A percentile compares a stretch with the other conserved stretches of the same genome.
Evolutionary conservation across 2,888 invertebrate species (phyloP).

Genomic region (Bursaphelenchus okinawaensis): DNA sequence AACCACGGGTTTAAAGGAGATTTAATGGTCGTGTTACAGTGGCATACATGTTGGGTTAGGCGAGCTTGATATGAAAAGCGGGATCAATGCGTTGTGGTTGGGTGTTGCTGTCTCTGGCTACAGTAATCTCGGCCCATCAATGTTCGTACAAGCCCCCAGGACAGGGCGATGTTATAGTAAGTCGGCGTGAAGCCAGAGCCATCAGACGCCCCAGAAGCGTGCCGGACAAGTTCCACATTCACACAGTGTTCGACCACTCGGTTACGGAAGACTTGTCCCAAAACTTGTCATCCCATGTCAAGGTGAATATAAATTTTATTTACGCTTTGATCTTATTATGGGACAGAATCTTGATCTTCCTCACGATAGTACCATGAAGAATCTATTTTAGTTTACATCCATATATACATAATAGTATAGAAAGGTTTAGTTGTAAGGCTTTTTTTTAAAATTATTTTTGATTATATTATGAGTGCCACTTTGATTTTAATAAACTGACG

Average conservation of each 20-base stretch:
- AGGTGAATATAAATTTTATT: too few species aligned
- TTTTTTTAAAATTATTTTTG: too few species aligned
- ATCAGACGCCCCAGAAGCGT: neutral
- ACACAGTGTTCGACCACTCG: neutral
- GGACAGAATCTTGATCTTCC: too few species aligned
- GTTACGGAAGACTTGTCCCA: neutral
- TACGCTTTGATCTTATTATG: too few species aligned
- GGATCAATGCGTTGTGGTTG: neutral
- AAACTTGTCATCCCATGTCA: neutral
- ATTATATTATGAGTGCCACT: too few species aligned
- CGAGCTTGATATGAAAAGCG: neutral
- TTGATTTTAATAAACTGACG: neutral
- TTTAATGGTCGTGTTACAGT: neutral
- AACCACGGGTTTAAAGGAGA: neutral
- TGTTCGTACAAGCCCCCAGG: conserved; percentile 9
- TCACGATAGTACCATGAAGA: too few species aligned
- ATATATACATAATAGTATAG: too few species aligned
- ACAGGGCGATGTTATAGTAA: conserved; percentile 4
- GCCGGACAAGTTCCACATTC: conserved; percentile 11
- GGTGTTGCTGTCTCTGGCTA: neutral
- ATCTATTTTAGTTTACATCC: too few species aligned
- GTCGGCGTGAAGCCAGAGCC: neutral
- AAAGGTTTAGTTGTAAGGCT: too few species aligned
- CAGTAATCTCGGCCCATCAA: neutral
- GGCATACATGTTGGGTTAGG: neutral